phyloP scores from a whole-genome alignment of 2,888 invertebrate genomes.

The Hirtodrosophila trivittata region DNA sequence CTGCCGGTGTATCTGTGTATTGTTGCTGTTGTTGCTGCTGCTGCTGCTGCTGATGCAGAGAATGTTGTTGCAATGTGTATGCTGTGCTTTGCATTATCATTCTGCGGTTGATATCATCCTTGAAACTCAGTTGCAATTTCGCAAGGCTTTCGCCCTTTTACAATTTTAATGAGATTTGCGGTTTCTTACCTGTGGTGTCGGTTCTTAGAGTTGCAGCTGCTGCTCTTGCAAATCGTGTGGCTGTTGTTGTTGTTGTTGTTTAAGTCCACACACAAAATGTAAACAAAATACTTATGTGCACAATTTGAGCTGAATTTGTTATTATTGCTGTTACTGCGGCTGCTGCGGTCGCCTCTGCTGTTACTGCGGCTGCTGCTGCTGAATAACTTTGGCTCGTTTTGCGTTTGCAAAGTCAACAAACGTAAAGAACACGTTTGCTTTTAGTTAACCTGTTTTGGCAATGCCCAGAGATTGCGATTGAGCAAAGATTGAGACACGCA shows the following conservation, averaged over 20 bases:
- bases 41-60: conserved; percentile 9
- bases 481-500: conserved; percentile 72
- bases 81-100: conserved; percentile 34
- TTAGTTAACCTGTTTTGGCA: conserved; percentile 74
- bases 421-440: conserved; percentile 75
- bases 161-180: conserved; percentile 36
- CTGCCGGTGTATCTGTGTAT: conserved; percentile 13
- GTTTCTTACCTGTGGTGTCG: conserved; percentile 45
- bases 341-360: conserved; percentile 21
- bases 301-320: conserved; percentile 6
- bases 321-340: conserved; percentile 14
- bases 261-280: conserved; percentile 28
- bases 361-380: conserved; percentile 29
- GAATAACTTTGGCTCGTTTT: conserved; percentile 60
- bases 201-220: conserved; percentile 50
- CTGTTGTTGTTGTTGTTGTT: conserved; percentile 16
- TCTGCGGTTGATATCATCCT: conserved; percentile 58
- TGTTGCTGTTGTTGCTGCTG: conserved; percentile 6
- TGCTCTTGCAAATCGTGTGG: not conserved
- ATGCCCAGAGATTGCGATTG: conserved; percentile 77
- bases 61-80: conserved; percentile 41
- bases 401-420: conserved; percentile 72
- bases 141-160: conserved; percentile 43
- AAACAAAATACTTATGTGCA: conserved; percentile 47
- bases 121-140: conserved; percentile 46